Base-by-base conservation (phyloP, 1,140 invertebrate genomes). In the Rhysida immarginata region DNA sequence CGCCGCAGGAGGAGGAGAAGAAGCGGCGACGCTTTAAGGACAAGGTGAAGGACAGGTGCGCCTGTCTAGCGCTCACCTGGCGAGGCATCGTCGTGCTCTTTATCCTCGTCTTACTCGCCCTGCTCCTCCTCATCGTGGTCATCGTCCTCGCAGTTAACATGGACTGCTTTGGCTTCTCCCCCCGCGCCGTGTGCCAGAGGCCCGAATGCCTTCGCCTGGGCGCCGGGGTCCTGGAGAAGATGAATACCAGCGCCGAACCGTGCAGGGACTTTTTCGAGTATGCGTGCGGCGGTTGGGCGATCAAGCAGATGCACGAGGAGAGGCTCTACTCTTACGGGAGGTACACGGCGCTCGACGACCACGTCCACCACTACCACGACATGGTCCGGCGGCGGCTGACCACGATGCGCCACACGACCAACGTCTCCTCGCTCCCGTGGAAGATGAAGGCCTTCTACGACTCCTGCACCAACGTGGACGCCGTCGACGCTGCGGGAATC, bases 231-330 rank as follows among this genome's bases (percentile, higher is more conserved):
- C 51, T 74, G 20, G 54, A 63, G 3, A 62, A 65, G 3, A 66
- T 77, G 61, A 69, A 77, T 58, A 56, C 58, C 2, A 62, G 57
- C 0, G 67, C 67, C 1, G 65, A 74, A 53, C 76, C 76, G 2
- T 77, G 76, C 57, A 58, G 68, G 5, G 69, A 77, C 60, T 77
- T 77, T 58, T 77, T 71, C 58, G 60, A 69, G 44, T 77, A 72
- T 59, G 67, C 74, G 2, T 77, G 76, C 59, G 72, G 73, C 3
- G 63, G 63, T 2, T 75, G 71, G 68, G 58, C 42, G 14, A 3
- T 53, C 8, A 44, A 54, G 24, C 25, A 8, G 21, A 35, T 43
- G 13, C 26, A 35, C 29, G 29, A 16, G 5, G 16, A 8, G 5
- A 5, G 5, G 29, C 29, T 35, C 5, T 16, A 5, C 29, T 16